A percentile compares a stretch with the other conserved stretches of the same genome.
These are phyloP conservation scores for Bucco capensis DNA, from an alignment of 2,113 vertebrate genomes.

Conservation along the genomic window DNA sequence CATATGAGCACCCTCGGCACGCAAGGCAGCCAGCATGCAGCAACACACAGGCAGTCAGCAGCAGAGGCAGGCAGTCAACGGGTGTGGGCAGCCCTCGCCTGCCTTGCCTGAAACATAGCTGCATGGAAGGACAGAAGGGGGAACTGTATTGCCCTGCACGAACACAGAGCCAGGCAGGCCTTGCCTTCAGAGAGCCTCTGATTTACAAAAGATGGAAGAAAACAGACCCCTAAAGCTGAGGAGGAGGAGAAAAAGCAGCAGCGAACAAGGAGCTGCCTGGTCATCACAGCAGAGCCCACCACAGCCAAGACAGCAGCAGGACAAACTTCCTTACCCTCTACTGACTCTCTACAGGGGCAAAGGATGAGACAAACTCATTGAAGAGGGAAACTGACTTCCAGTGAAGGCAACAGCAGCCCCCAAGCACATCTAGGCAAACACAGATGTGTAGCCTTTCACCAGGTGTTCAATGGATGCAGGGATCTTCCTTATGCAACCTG, in stretches of 20 bases:
- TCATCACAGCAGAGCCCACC: background rate
- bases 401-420: background rate
- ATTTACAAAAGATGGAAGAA: fast-evolving
- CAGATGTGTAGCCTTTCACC: fast-evolving
- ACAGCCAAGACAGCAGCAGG: background rate
- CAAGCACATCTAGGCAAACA: background rate
- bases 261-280: fast-evolving
- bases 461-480: fast-evolving
- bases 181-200: background rate
- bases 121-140: background rate
- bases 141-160: fast-evolving
- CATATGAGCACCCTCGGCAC: background rate
- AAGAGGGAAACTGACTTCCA: background rate
- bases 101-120: fast-evolving
- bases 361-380: background rate
- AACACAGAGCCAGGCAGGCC: fast-evolving
- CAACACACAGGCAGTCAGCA: fast-evolving
- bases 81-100: background rate
- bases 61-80: fast-evolving
- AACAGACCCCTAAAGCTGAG: background rate
- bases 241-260: background rate
- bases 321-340: background rate
- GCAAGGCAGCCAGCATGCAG: background rate
- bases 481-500: background rate
- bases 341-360: background rate